Conservation (phyloP, 2,797 vertebrate genomes). For the Chiloscyllium punctatum region DNA sequence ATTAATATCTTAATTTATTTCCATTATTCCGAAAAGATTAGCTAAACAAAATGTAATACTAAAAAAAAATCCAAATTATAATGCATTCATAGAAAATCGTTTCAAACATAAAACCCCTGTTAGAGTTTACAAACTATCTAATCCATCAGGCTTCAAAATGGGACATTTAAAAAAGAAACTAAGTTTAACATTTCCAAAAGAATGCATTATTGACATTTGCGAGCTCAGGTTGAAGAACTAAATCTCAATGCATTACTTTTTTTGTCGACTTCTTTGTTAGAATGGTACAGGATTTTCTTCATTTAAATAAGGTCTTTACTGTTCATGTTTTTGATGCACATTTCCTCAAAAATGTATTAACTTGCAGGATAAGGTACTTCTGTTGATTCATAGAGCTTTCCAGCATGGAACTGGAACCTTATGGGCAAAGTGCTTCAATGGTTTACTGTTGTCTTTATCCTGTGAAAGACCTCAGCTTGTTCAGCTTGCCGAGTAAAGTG, state of each 20-base stretch:
- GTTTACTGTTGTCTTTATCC: too few species aligned
- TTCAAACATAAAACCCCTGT: not conserved
- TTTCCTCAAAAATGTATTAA: not conserved
- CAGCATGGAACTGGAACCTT: too few species aligned
- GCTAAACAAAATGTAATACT: not conserved
- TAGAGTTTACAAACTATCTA: not conserved
- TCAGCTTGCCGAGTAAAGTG: not conserved
- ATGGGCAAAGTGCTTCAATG: too few species aligned
- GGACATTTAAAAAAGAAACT: not conserved
- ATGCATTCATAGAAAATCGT: not conserved
- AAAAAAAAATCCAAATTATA: not conserved
- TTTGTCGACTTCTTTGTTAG: not conserved
- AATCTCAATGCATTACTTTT: not conserved
- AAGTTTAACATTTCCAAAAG: not conserved
- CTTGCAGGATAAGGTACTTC: not conserved
- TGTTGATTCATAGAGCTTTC: not conserved
- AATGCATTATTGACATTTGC: not conserved
- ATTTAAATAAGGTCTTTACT: not conserved
- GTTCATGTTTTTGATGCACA: not conserved
- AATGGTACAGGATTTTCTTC: slow-evolving; percentile 8
- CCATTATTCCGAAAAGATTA: not conserved
- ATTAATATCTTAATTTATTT: not conserved
- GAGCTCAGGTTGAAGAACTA: not conserved
- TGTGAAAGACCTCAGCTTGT: not conserved
- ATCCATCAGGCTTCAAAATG: not conserved